Conservation (phyloP, 1,140 invertebrate genomes). For the Drosophila mauritiana region DNA sequence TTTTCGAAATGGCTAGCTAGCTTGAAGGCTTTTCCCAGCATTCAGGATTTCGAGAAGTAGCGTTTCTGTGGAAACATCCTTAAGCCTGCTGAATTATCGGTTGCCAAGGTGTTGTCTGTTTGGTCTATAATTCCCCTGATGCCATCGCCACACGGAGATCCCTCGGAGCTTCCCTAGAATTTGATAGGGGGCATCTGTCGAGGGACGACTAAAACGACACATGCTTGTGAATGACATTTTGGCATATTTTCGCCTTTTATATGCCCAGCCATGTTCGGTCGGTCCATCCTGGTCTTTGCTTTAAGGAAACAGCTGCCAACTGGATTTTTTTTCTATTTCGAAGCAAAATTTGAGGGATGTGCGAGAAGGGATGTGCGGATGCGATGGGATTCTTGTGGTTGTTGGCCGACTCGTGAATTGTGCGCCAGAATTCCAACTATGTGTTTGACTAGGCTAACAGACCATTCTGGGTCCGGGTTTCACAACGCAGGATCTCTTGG, state of each 20-base stretch:
- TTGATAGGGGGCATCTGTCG: conserved; percentile 1
- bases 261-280: conserved; percentile 2
- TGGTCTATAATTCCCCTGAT: conserved; percentile 5
- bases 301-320: conserved; percentile 57
- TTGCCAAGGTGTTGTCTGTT: conserved; percentile 36
- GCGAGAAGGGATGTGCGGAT: not conserved
- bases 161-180: not conserved
- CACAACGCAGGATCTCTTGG: conserved; percentile 1
- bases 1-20: too few relatives aligned
- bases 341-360: conserved; percentile 30
- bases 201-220: conserved; percentile 18
- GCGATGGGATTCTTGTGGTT: conserved; percentile 35
- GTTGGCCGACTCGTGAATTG: conserved; percentile 44
- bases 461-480: not conserved
- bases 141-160: not conserved
- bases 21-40: too few relatives aligned
- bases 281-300: conserved; percentile 34
- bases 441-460: conserved; percentile 49
- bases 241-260: conserved; percentile 62
- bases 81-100: conserved; percentile 40
- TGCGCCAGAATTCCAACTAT: conserved; percentile 54
- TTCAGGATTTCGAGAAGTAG: too few relatives aligned
- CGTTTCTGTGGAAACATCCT: not conserved
- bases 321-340: conserved; percentile 32
- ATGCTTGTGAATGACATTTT: conserved; percentile 57